Evolutionary conservation across 2,888 invertebrate species (phyloP), one percentile per base, ranked within the genome.

Genomic region (Protodeltote pygarga): DNA sequence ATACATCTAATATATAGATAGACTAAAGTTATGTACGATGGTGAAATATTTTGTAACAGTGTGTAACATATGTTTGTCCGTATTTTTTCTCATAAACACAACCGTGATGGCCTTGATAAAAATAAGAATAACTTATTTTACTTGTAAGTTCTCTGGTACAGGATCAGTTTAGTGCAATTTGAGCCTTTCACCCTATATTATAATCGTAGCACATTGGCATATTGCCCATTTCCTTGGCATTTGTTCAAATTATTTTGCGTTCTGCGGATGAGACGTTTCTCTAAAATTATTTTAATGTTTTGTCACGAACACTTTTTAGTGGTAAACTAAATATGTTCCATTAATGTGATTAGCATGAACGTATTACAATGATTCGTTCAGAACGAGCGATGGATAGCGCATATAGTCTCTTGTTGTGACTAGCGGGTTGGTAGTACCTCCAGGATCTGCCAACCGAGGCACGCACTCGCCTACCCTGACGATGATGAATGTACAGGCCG

Each of bases 181-280:
- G 55, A 72, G 60, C 63, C 51, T 75, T 73, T 65, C 65, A 64
- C 63, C 53, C 62, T 62, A 67, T 61, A 72, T 71, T 67, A 69
- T 72, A 77, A 77, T 68, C 68, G 14, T 50, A 50, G 52, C 67
- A 71, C 54, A 77, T 81, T 81, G 81, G 80, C 81, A 73, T 76
- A 75, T 65, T 79, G 80, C 77, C 78, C 73, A 74, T 76, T 75
- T 74, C 67, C 73, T 87, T 87, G 87, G 87, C 87, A 83, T 69
- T 65, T 38, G 76, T 81, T 85, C 87, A 87, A 87, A 76, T 57
- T 75, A 77, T 83, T 85, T 76, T 85, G 83, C 86, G 86, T 77
- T 79, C 77, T 79, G 79, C 65, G 70, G 71, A 70, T 72, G 71
- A 77, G 73, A 74, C 72, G 72, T 65, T 78, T 66, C 73, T 75